Percentiles rank a stretch among this genome's conserved stretches.
These are phyloP conservation scores for Trichonephila clavipes DNA, from an alignment of 1,140 invertebrate genomes.

Conservation along the genomic window DNA sequence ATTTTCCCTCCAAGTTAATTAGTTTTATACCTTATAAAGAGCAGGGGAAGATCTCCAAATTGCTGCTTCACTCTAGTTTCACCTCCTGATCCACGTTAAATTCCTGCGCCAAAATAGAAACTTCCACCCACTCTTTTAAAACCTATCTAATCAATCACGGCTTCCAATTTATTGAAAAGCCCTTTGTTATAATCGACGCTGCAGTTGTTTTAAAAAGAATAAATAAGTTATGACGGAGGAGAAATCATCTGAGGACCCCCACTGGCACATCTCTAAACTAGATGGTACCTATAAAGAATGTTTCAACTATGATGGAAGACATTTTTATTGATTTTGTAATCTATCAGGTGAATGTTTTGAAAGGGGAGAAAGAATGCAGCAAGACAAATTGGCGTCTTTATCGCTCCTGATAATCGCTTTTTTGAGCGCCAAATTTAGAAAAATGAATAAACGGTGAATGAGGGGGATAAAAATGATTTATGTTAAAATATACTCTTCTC, in stretches of 20 bases:
- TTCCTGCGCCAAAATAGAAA: constrained; percentile 24
- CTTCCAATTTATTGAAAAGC: constrained; percentile 55
- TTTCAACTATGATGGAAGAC: constrained; percentile 76
- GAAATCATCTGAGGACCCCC: not conserved
- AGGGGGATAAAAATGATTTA: not conserved
- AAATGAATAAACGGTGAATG: not conserved
- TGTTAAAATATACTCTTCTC: not conserved
- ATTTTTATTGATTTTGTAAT: constrained; percentile 77
- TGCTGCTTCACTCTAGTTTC: no score
- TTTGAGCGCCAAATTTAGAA: constrained; percentile 43
- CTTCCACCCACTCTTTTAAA: not conserved
- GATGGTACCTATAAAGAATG: constrained; percentile 63
- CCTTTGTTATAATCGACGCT: constrained; percentile 59
- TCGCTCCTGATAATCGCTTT: constrained; percentile 57
- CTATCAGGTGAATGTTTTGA: constrained; percentile 76
- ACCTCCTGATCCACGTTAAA: not conserved
- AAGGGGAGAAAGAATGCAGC: constrained; percentile 53
- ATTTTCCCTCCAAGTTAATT: not conserved
- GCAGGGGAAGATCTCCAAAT: no score
- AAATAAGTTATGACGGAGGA: constrained; percentile 60
- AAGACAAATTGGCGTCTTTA: constrained; percentile 63
- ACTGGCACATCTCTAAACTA: constrained; percentile 21
- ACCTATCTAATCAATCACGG: constrained; percentile 53
- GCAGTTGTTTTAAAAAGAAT: constrained; percentile 46
- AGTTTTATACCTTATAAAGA: not conserved